Conservation (phyloP, 2,797 vertebrate genomes). For the Oreochromis mossambicus region DNA sequence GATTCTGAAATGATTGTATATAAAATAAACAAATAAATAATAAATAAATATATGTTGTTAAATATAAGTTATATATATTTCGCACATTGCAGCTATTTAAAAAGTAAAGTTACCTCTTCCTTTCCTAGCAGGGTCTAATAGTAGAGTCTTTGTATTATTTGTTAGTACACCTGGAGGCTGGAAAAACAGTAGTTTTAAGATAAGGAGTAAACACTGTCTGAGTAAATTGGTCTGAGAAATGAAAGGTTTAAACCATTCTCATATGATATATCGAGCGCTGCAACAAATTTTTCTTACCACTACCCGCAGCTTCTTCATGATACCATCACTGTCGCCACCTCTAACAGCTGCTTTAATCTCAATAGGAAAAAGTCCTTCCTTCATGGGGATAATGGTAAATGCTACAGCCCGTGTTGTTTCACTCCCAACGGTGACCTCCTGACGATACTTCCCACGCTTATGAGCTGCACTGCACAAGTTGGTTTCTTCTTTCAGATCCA, state of each 20-base stretch:
- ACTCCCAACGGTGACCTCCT: conserved; percentile 38
- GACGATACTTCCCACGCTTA: conserved; percentile 62
- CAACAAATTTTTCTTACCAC: conserved; percentile 76
- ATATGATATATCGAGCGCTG: neutral
- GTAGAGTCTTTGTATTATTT: conserved; percentile 46
- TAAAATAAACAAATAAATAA: neutral
- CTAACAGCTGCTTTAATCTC: conserved; percentile 80
- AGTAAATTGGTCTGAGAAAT: neutral
- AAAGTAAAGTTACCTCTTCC: conserved; percentile 14
- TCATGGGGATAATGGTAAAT: conserved; percentile 81
- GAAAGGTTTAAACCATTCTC: neutral
- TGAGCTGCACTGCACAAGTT: conserved; percentile 82
- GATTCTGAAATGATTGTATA: neutral
- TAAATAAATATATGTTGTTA: neutral
- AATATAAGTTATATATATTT: neutral
- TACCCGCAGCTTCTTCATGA: conserved; percentile 78
- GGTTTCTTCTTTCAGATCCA: conserved; percentile 75
- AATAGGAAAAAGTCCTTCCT: conserved; percentile 58
- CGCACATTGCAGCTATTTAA: neutral
- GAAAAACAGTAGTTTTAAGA: conserved; percentile 1
- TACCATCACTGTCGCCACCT: conserved; percentile 62
- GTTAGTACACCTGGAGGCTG: conserved; percentile 80
- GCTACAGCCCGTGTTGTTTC: conserved; percentile 71
- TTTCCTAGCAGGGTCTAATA: conserved; percentile 65
- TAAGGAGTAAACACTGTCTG: neutral